Conservation (phyloP, 2,797 vertebrate genomes). For the Gymnodraco acuticeps region DNA sequence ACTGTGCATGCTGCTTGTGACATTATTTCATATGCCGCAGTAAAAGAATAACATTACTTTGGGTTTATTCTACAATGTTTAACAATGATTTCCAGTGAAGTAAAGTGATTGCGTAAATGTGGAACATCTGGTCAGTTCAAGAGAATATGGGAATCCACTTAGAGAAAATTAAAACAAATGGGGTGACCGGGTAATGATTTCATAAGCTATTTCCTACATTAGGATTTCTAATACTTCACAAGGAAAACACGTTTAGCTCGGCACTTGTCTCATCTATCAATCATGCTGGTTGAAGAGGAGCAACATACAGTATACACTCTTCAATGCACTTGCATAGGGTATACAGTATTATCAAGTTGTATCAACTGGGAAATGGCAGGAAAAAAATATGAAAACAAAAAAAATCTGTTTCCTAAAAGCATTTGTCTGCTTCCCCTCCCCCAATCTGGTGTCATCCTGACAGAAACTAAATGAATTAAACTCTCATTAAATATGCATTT, state of each 20-base stretch:
- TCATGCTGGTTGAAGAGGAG: constrained; percentile 63
- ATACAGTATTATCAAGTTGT: constrained; percentile 53
- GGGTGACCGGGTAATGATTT: constrained; percentile 82
- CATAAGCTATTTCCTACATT: constrained; percentile 84
- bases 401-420: constrained; percentile 59
- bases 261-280: constrained; percentile 71
- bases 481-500: constrained; percentile 85
- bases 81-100: constrained; percentile 71
- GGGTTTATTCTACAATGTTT: constrained; percentile 69
- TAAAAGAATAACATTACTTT: constrained; percentile 62
- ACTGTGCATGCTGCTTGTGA: constrained; percentile 52
- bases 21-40: constrained; percentile 58
- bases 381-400: neutral
- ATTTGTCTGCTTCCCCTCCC: constrained; percentile 62
- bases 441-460: constrained; percentile 65
- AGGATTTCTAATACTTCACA: constrained; percentile 81
- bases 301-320: neutral
- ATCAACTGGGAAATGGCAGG: constrained; percentile 35
- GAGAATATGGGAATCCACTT: constrained; percentile 85
- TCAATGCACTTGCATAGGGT: constrained; percentile 30
- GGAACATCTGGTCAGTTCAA: constrained; percentile 87
- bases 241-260: constrained; percentile 74
- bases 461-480: constrained; percentile 84
- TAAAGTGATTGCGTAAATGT: constrained; percentile 78
- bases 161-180: constrained; percentile 87